Evolutionary conservation across 2,113 vertebrate genomes (phyloP).

Genomic region (Forbesichthys papilliferus): DNA sequence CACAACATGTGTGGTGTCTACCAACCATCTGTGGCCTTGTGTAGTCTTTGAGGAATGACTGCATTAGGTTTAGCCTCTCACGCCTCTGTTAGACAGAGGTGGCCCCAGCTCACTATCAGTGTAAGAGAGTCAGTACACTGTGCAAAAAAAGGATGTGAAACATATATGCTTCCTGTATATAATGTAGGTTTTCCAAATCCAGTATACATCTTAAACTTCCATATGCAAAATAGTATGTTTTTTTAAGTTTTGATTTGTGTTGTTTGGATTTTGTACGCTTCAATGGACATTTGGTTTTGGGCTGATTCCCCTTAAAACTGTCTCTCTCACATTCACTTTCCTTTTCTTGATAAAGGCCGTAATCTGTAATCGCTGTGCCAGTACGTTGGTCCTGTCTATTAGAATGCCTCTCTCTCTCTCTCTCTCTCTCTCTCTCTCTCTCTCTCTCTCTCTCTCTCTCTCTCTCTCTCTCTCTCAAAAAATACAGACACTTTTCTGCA

Average conservation of each 20-base stretch:
- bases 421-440: no score
- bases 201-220: conserved; percentile 24
- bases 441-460: no score
- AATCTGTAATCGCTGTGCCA: not conserved
- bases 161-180: conserved; percentile 1
- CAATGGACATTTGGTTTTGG: conserved; percentile 48
- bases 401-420: no score
- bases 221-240: conserved; percentile 36
- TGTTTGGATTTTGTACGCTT: conserved; percentile 26
- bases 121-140: not conserved
- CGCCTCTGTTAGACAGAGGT: conserved; percentile 11
- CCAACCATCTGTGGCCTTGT: not conserved
- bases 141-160: conserved; percentile 8
- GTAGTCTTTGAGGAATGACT: no score
- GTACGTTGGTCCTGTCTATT: no score
- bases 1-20: not conserved
- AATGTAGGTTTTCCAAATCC: conserved; percentile 12
- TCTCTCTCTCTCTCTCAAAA: no score
- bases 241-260: conserved; percentile 8
- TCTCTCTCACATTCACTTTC: conserved; percentile 36
- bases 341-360: conserved; percentile 25
- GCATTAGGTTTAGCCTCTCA: conserved; percentile 24
- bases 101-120: conserved; percentile 6
- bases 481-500: no score
- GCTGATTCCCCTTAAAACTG: conserved; percentile 2